Base-by-base conservation (phyloP, 2,113 vertebrate species). In the Lepidothrix coronata region DNA sequence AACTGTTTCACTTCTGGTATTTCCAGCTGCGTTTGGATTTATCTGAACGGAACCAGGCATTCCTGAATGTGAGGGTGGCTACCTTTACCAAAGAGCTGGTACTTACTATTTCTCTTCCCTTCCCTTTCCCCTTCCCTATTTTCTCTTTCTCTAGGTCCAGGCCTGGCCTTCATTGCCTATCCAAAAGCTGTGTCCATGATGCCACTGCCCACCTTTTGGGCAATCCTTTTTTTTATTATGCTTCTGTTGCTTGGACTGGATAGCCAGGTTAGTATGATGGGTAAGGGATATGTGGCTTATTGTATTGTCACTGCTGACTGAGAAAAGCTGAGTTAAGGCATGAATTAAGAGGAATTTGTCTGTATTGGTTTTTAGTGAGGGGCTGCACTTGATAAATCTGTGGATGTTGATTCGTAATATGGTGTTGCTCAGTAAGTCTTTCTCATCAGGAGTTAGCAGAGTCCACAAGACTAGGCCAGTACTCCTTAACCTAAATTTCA, bases 111-210 rank as follows among this genome's bases (percentile, higher is more conserved):
- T 88, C 74, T 95, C 83, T 88, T 94, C 91, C 94, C 95, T 96
- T 94, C 91, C 73, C 95, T 95, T 91, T 41, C 94, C 90, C 95
- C 80, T 91, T 79, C 88, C 98, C 93, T 98, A 15, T 97, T 96
- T 97, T 97, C 93, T 97, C 95, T 97, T 97, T 93, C 80, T 95
- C 95, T 97, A 99, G 99, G 99, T 98, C 99, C 99, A 30, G 99
- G 99, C 92, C 96, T 99, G 98, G 99, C 99, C 95, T 99, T 99
- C 97, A 99, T 99, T 44, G 99, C 99, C 72, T 99, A 99, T 97
- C 99, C 99, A 16, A 99, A 99, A 98, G 99, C 99, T 43, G 99
- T 99, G 95, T 99, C 99, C 41, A 99, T 99, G 99, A 99, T 99
- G 99, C 99, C 99, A 0, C 94, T 99, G 98, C 99, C 99, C 96